These are phyloP conservation scores for Ethmia dodecea DNA, from an alignment of 2,888 invertebrate species.

Conservation along the genomic window DNA sequence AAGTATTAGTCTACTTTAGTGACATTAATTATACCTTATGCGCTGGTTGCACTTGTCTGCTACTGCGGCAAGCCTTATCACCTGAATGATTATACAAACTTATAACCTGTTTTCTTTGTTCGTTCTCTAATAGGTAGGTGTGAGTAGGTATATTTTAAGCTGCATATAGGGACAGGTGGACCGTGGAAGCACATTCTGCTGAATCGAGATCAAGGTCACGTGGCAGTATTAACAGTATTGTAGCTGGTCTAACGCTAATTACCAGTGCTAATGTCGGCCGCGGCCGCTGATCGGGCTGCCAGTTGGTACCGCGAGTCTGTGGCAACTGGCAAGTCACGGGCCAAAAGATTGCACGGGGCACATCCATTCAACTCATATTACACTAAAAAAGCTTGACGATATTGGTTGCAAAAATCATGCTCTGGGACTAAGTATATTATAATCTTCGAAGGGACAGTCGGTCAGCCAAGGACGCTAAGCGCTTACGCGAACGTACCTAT, in stretches of 20 bases:
- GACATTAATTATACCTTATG: too few relatives aligned
- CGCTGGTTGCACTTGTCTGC: too few relatives aligned
- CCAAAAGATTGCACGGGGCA: constrained; percentile 1
- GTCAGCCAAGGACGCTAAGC: constrained; percentile 51
- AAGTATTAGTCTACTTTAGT: too few relatives aligned
- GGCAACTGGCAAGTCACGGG: neutral
- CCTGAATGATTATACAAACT: too few relatives aligned
- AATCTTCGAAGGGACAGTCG: constrained; percentile 48
- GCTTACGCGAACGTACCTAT: constrained; percentile 38
- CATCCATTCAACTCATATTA: constrained; percentile 23
- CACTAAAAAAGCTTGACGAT: constrained; percentile 21
- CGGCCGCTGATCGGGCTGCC: neutral
- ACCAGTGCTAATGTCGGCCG: constrained; percentile 34
- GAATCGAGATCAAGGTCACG: constrained; percentile 62
- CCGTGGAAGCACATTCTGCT: constrained; percentile 31
- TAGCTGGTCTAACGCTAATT: constrained; percentile 53
- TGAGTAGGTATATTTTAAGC: constrained; percentile 29
- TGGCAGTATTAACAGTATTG: constrained; percentile 49
- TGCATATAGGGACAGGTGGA: constrained; percentile 43
- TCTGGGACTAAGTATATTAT: constrained; percentile 31
- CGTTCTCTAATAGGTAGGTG: too few relatives aligned
- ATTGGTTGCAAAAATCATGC: constrained; percentile 24
- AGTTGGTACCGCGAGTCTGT: neutral
- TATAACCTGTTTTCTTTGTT: too few relatives aligned
- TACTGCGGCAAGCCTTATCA: too few relatives aligned